phyloP scores from a whole-genome alignment of 2,888 invertebrate genomes.

The Drosophila siamana region DNA sequence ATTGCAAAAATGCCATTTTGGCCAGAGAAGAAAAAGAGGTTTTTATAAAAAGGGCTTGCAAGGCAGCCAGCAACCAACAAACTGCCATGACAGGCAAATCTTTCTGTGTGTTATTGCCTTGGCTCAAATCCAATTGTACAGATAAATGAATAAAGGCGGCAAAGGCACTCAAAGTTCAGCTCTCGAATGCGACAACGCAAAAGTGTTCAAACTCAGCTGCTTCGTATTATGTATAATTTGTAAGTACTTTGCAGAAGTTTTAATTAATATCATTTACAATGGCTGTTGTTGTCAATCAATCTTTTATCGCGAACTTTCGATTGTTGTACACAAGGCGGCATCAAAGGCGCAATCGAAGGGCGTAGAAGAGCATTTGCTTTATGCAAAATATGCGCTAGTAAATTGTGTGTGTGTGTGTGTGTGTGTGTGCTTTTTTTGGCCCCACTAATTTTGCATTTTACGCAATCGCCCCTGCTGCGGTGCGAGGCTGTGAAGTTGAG shows the following conservation, averaged over 20 bases:
- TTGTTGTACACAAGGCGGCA: too few species aligned
- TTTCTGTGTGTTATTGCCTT: neutral
- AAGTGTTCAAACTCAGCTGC: too few species aligned
- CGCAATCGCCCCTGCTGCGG: neutral
- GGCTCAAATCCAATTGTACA: slow-evolving; percentile 5
- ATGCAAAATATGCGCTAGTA: too few species aligned
- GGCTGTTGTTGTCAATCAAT: too few species aligned
- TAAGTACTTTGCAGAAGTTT: slow-evolving; percentile 10
- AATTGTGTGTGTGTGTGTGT: too few species aligned
- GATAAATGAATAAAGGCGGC: slow-evolving; percentile 5
- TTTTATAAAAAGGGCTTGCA: slow-evolving; percentile 1
- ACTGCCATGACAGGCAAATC: neutral
- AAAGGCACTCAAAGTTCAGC: neutral
- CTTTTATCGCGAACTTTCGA: neutral
- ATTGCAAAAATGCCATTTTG: slow-evolving; percentile 3
- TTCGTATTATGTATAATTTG: too few species aligned
- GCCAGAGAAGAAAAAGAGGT: neutral
- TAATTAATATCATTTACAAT: slow-evolving; percentile 22
- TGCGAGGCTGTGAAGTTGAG: neutral
- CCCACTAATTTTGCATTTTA: neutral
- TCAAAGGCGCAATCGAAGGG: too few species aligned
- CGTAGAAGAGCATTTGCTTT: too few species aligned
- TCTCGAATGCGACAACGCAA: neutral
- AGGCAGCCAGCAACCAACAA: neutral
- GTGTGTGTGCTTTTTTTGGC: too few species aligned